Percentiles rank a stretch among this genome's conserved stretches.
Evolutionary conservation across 2,113 vertebrate genomes (phyloP).

Genomic region (Nerophis ophidion): DNA sequence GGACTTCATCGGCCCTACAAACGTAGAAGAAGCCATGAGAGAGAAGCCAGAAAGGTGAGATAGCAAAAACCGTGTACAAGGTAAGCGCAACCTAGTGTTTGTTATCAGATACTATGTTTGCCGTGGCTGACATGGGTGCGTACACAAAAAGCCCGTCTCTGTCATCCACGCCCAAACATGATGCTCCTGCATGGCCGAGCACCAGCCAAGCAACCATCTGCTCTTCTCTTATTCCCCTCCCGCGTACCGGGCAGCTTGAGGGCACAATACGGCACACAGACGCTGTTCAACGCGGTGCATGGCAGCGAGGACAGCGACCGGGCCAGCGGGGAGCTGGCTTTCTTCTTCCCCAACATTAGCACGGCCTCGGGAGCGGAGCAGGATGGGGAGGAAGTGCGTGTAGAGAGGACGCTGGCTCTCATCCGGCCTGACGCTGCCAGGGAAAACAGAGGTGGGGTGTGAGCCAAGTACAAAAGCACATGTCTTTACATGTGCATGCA

Average conservation of each 20-base stretch:
- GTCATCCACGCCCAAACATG: slow-evolving; percentile 62
- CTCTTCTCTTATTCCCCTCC: slow-evolving; percentile 46
- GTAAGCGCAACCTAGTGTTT: background rate
- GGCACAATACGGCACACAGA: slow-evolving; percentile 79
- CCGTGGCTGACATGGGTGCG: slow-evolving; percentile 3
- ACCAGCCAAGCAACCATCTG: slow-evolving; percentile 71
- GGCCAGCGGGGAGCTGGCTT: slow-evolving; percentile 77
- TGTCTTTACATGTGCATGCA: slow-evolving; percentile 2
- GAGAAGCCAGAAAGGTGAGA: slow-evolving; percentile 76
- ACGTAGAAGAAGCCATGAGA: slow-evolving; percentile 72
- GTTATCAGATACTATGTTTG: background rate
- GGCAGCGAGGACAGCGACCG: slow-evolving; percentile 73
- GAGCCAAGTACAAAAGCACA: slow-evolving; percentile 56
- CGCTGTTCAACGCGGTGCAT: slow-evolving; percentile 79
- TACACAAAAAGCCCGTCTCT: slow-evolving; percentile 30
- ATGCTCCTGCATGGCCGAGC: slow-evolving; percentile 53
- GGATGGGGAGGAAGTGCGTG: slow-evolving; percentile 56
- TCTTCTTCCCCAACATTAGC: slow-evolving; percentile 80
- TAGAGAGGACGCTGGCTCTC: slow-evolving; percentile 74
- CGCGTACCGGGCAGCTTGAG: slow-evolving; percentile 72
- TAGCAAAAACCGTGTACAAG: background rate
- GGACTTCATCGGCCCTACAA: slow-evolving; percentile 75
- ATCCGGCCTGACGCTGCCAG: slow-evolving; percentile 69
- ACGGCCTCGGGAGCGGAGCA: slow-evolving; percentile 39
- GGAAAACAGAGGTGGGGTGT: slow-evolving; percentile 65